Evolutionary conservation across 30 jellyfish, hydroid and myxozoan genomes (phyloP), one percentile per base, ranked within the genome.

Genomic region (Chrysaora quinquecirrha): DNA sequence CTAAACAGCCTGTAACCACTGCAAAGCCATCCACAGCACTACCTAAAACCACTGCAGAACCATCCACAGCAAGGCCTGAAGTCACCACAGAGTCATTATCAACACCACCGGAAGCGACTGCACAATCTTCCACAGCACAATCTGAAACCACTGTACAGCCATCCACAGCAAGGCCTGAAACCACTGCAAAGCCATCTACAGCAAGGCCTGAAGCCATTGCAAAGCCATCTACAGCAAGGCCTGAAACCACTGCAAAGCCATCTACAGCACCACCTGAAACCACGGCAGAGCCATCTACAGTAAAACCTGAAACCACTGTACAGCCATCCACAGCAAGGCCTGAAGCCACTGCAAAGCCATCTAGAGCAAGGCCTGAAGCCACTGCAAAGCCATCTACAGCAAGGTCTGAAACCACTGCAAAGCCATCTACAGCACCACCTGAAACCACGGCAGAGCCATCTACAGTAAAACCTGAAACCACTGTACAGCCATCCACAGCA

Each of bases 311-410:
- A 6, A 58, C 71, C 7, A 58, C 71, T n/a, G 71, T 20, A 58
- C 10, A 58, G 30, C 76, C 52, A 32, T 6, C 76, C 11, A 64
- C 76, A 7, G 52, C 11, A 14, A 16, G 19, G 54, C 61, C 14
- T 29, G 52, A 64, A 10, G 24, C 76, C 76, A 27, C 52, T 27
- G 76, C 76, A 64, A 27, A 4, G 32, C 10, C 29, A 60, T 4
- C 33, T 20, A 60, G 29, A 10, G 29, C 10, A 60, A 10, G 2
- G 61, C 76, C 27, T 27, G 52, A 64, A 24, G 24, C 76, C 11
- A 60, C 72, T 60, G 58, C 52, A 64, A 27, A 2, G 52, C 61
- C 58, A 27, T 6, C 52, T 64, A 64, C 76, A 64, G 23, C 50
- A 29, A 21, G 20, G 52, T 2, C 27, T 24, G 58, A 4, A 64